These are phyloP conservation scores for Chelmon rostratus DNA, from an alignment of 2,797 vertebrate genomes.

Conservation along the genomic window DNA sequence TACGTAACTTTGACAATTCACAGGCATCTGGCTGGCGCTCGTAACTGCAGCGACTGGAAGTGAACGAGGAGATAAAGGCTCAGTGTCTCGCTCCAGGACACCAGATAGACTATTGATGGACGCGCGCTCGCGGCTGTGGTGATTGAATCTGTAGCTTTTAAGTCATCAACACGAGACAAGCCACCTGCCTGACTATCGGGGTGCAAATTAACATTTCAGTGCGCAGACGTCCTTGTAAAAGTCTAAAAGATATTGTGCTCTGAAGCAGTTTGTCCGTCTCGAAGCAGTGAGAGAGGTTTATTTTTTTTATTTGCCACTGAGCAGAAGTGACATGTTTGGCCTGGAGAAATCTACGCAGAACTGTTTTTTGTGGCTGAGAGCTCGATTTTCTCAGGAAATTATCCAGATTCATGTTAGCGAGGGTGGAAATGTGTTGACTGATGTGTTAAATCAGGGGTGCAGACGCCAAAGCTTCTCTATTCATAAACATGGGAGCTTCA, in stretches of 20 bases:
- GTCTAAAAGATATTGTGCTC: conserved; percentile 27
- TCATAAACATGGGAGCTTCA: conserved; percentile 8
- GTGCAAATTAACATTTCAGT: conserved; percentile 57
- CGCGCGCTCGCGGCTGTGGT: conserved; percentile 22
- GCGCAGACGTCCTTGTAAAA: conserved; percentile 38
- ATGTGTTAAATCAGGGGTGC: conserved; percentile 39
- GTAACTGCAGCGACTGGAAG: background rate
- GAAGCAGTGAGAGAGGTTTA: conserved; percentile 13
- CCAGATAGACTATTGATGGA: conserved; percentile 55
- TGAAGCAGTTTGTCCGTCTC: conserved; percentile 35
- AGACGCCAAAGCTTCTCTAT: conserved; percentile 9
- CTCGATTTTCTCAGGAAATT: conserved; percentile 10
- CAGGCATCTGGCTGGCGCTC: conserved; percentile 27
- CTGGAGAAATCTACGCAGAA: conserved; percentile 1
- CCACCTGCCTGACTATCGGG: conserved; percentile 47
- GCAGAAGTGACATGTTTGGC: conserved; percentile 33
- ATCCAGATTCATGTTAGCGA: conserved; percentile 8
- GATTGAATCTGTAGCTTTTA: conserved; percentile 60
- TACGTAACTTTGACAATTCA: conserved; percentile 24
- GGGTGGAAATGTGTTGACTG: conserved; percentile 18
- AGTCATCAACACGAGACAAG: conserved; percentile 49
- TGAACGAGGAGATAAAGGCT: conserved; percentile 37
- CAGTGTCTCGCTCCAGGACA: conserved; percentile 39
- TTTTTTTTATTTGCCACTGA: background rate
- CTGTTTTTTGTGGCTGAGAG: conserved; percentile 6